These are phyloP conservation scores for Saccopteryx bilineata DNA, from an alignment of 2,113 vertebrate genomes.

Conservation along the genomic window DNA sequence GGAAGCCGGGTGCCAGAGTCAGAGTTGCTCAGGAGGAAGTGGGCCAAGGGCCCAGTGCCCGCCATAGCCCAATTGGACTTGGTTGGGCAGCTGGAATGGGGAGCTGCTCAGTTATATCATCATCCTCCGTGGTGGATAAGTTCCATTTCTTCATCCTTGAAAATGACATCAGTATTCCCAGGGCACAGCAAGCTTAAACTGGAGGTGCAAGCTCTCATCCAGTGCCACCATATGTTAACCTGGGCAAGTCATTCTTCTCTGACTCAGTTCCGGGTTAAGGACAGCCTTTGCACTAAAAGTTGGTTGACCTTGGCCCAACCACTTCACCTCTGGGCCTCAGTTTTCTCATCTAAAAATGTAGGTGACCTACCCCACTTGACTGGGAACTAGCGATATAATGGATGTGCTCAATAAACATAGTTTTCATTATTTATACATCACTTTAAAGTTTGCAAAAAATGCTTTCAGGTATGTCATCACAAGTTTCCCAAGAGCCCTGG, in stretches of 20 bases:
- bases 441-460: conserved; percentile 39
- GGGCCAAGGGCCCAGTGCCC: neutral
- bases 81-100: neutral
- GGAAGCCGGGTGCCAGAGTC: neutral
- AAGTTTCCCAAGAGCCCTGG: neutral
- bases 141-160: neutral
- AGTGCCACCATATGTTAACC: neutral
- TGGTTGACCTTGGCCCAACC: neutral
- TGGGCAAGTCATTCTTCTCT: neutral
- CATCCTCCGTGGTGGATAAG: neutral
- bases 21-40: neutral
- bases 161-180: neutral
- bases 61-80: neutral
- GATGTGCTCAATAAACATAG: neutral
- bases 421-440: conserved; percentile 9
- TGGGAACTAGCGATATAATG: neutral
- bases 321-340: neutral
- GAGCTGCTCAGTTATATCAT: neutral
- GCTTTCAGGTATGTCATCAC: neutral
- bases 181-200: neutral
- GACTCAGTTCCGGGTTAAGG: neutral
- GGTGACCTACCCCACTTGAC: neutral
- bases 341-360: conserved; percentile 14
- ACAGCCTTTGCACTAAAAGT: neutral
- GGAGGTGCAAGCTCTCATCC: neutral